Evolutionary conservation across 2,888 invertebrate species (phyloP).

Genomic region (Strigamia crassipes): DNA sequence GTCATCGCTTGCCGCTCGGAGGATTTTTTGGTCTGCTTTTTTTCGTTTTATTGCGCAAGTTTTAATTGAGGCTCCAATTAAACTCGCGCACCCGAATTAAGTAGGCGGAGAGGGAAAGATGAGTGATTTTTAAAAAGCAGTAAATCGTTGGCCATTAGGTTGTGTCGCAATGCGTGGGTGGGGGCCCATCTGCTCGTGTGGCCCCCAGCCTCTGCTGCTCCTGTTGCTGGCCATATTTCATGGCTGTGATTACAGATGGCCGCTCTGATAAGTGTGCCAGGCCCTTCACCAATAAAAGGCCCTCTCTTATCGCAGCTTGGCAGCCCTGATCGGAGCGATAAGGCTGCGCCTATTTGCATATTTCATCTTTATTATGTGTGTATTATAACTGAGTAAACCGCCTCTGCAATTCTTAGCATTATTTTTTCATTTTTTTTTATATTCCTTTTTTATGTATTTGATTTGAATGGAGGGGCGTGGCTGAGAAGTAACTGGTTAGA

Average conservation of each 20-base stretch:
- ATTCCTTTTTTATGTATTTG: background rate
- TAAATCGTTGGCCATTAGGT: constrained; percentile 16
- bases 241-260: constrained; percentile 44
- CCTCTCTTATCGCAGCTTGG: constrained; percentile 44
- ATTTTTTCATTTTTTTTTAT: background rate
- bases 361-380: constrained; percentile 45
- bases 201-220: constrained; percentile 22
- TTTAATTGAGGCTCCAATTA: background rate
- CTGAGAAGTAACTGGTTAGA: constrained; percentile 6
- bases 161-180: constrained; percentile 13
- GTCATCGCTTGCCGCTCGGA: background rate
- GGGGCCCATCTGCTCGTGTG: constrained; percentile 21
- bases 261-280: constrained; percentile 25
- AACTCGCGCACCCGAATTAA: constrained; percentile 15
- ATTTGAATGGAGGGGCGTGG: constrained; percentile 20
- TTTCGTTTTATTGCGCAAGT: background rate
- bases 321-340: constrained; percentile 32
- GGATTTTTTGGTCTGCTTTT: background rate
- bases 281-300: constrained; percentile 41
- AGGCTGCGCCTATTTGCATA: constrained; percentile 45
- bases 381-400: constrained; percentile 39
- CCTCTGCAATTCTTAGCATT: constrained; percentile 38
- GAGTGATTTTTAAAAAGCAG: constrained; percentile 21
- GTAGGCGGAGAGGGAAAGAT: constrained; percentile 17
- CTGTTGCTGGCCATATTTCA: constrained; percentile 44